Base-by-base conservation (phyloP, 2,113 vertebrate genomes). In the Pomatostomus ruficeps region DNA sequence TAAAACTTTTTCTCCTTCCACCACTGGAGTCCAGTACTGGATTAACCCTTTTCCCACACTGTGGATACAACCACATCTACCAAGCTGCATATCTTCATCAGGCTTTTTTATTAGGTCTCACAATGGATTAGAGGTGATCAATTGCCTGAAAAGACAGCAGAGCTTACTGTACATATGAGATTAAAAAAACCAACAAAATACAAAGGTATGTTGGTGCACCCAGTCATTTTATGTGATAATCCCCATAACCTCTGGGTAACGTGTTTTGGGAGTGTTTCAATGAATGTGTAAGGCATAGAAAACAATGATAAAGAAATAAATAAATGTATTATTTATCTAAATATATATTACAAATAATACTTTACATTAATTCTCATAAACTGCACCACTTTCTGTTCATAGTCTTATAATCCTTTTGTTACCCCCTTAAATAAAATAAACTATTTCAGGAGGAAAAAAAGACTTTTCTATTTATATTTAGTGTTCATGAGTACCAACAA, bases 391-490 rank as follows among this genome's bases (percentile, higher is more conserved):
- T 83, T 51, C 23, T 72, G 3, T 35, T 67, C 31, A 21, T 9
- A 31, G 10, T 42, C 21, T 31, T 35, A n/a, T 9, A 58, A 59
- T 4, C 2, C 1, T 62, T 22, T 54, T 59, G 4, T n/a, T 54
- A 78, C 33, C 4, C 0, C 0, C 0, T 43, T 42, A 70, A 81
- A 33, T 1, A 15, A 0, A 14, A 28, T 22, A 3, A 59, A 16
- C 1, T 55, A 11, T 36, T 77, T 19, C 26, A 45, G 10, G 8
- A 49, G 26, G 6, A 77, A 36, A 14, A 59, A 51, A 55, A 40
- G 2, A 1, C n/a, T n/a, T 4, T 38, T 67, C 43, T 67, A 4
- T 1, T 84, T 57, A 73, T 68, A 21, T 59, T 54, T n/a, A 33
- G 3, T 54, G 22, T 43, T 57, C 28, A 59, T 62, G 6, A 22